Percentiles rank a stretch among this genome's conserved stretches.
These are phyloP conservation scores for Thalassoma bifasciatum DNA, from an alignment of 2,113 vertebrate genomes.

Conservation along the genomic window DNA sequence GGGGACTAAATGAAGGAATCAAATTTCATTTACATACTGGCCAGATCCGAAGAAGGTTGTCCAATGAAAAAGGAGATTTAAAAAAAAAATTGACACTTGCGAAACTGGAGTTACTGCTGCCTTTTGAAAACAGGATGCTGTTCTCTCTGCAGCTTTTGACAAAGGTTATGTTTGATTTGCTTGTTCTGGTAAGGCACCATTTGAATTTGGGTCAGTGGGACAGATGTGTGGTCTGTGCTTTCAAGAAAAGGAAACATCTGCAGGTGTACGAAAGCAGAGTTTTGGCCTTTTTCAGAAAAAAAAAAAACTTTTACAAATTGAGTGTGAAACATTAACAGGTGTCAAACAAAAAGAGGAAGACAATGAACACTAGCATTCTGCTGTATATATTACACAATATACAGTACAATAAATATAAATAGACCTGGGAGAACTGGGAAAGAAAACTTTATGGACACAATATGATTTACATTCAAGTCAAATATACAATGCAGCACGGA, in stretches of 20 bases:
- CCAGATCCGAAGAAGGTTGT: constrained; percentile 3
- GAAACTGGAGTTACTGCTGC: constrained; percentile 6
- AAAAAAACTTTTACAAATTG: constrained; percentile 8
- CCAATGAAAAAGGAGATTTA: neutral
- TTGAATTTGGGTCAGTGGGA: constrained; percentile 33
- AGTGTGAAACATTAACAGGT: constrained; percentile 31
- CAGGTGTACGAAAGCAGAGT: neutral
- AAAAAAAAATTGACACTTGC: neutral
- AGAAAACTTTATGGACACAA: constrained; percentile 56
- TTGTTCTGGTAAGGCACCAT: constrained; percentile 67
- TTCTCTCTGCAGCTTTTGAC: neutral
- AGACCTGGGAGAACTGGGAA: constrained; percentile 55
- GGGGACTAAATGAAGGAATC: neutral
- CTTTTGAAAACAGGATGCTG: constrained; percentile 11
- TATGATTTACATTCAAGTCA: constrained; percentile 77
- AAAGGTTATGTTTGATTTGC: constrained; percentile 20
- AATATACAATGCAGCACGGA: constrained; percentile 71
- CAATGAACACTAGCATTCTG: constrained; percentile 39
- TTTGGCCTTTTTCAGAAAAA: constrained; percentile 29
- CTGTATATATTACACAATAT: constrained; percentile 57
- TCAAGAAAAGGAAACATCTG: constrained; percentile 8
- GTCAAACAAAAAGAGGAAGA: constrained; percentile 30
- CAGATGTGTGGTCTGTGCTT: constrained; percentile 20
- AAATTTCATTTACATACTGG: neutral
- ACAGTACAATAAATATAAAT: constrained; percentile 78